Base-by-base conservation (phyloP, 2,113 vertebrate genomes). In the Mesembrinibis cayennensis region DNA sequence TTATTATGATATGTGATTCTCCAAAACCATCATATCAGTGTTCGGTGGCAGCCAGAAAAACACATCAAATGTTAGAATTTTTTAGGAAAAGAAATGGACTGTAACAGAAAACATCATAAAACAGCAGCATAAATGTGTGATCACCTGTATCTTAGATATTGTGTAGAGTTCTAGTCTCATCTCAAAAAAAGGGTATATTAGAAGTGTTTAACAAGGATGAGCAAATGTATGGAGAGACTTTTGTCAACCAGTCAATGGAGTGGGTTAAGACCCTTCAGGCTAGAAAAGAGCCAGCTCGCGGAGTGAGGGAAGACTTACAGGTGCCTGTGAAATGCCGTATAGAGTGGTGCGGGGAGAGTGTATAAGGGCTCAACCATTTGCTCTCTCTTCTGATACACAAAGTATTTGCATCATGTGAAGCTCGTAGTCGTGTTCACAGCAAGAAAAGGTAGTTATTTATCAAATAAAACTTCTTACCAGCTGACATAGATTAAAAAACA, bases 81-180 rank as follows among this genome's bases (percentile, higher is more conserved):
- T 83, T 58, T 59, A 70, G 42, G 47, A 45, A 87, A 62, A 27
- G 5, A 72, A 52, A 47, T 25, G 26, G 40, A 27, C 6, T 19
- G 9, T 36, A 30, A 18, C 34, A 79, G 49, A 73, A 90, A 30
- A 47, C 10, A 13, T 53, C 5, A 10, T 38, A 15, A 77, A 85
- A 38, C 0, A 0, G 55, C 22, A 47, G 6, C 13, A 23, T 74
- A 38, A 59, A n/a, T 9, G 3, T 25, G 16, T 63, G 34, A 17
- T 70, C 16, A 32, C 22, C 3, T 2, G 0, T 30, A 10, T 47
- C 62, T 70, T 59, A 30, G 50, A 12, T 26, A 6, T 1, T 45
- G 8, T 4, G 2, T 32, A 20, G 23, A 65, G 16, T 52, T 85
- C 16, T 61, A 8, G 27, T 65, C 50, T 67, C 10, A 36, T 36